A percentile compares a stretch with the other conserved stretches of the same genome.
phyloP scores from a whole-genome alignment of 2,797 vertebrate genomes.

The Platalea minor region DNA sequence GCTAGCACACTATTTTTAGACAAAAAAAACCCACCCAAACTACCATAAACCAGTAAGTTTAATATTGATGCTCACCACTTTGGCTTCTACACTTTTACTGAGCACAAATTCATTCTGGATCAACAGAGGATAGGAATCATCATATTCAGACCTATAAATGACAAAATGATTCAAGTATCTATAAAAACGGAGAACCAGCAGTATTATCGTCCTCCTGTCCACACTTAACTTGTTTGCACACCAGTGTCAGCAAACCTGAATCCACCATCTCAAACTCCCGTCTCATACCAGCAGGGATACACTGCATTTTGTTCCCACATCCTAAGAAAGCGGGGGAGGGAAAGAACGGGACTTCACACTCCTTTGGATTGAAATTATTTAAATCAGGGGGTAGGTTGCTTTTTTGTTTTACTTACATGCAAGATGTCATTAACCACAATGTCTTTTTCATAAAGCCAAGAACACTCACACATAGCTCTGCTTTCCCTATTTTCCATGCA shows the following conservation, averaged over 20 bases:
- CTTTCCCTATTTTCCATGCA: not conserved
- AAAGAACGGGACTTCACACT: not conserved
- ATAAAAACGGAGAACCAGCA: not conserved
- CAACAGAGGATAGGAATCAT: not conserved
- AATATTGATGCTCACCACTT: not conserved
- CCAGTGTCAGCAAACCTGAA: not conserved
- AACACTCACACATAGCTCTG: accelerated
- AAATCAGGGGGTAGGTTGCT: not conserved
- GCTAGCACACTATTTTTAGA: not conserved
- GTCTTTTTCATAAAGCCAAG: not conserved
- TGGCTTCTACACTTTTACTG: not conserved
- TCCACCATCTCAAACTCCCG: not conserved
- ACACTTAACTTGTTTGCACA: not conserved
- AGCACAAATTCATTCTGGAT: not conserved
- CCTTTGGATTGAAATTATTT: not conserved
- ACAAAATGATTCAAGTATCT: not conserved
- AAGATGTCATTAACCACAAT: not conserved
- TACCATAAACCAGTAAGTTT: not conserved
- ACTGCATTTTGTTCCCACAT: not conserved
- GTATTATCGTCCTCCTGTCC: not conserved
- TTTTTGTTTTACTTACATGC: not conserved
- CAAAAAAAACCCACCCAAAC: not conserved
- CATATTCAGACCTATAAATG: not conserved
- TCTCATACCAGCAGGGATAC: not conserved
- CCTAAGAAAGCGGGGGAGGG: not conserved